A percentile compares a stretch with the other conserved stretches of the same genome.
Evolutionary conservation across 1,140 invertebrate genomes (phyloP).

Genomic region (Eueides isabella): DNA sequence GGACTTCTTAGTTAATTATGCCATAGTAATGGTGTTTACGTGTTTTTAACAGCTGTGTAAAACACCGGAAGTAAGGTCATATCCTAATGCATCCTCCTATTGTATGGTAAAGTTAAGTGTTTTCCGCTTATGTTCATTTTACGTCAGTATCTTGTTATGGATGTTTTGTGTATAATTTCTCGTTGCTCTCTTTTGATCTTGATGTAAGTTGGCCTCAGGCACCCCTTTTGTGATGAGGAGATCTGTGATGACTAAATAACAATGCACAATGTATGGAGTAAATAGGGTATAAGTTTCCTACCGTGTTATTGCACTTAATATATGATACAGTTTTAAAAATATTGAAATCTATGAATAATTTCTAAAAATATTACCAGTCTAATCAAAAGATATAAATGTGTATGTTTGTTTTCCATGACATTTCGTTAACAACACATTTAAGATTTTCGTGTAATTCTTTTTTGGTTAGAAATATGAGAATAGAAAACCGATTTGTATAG

Average conservation of each 20-base stretch:
- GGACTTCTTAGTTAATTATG: constrained; percentile 14
- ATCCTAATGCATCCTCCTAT: constrained; percentile 32
- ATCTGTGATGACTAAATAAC: constrained; percentile 5
- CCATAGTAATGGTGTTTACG: constrained; percentile 26
- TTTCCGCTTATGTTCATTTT: constrained; percentile 3
- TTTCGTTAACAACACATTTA: too few species aligned
- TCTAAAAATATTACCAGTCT: too few species aligned
- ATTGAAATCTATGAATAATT: too few species aligned
- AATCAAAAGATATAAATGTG: too few species aligned
- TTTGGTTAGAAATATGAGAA: too few species aligned
- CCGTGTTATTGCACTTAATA: too few species aligned
- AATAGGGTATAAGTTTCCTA: background rate
- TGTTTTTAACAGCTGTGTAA: constrained; percentile 11
- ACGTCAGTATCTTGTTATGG: background rate
- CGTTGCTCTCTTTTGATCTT: constrained; percentile 7
- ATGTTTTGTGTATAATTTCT: constrained; percentile 9
- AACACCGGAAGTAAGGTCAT: constrained; percentile 32
- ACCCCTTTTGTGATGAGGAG: background rate
- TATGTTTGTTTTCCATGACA: too few species aligned
- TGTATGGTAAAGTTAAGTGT: constrained; percentile 28
- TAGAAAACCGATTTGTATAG: too few species aligned
- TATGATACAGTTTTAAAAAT: too few species aligned
- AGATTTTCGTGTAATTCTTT: too few species aligned
- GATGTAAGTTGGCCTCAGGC: background rate
- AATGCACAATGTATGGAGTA: background rate